Percentiles rank a stretch among this genome's conserved stretches.
Evolutionary conservation across 2,797 vertebrate species (phyloP).

Genomic region (Gephyroberyx darwinii): DNA sequence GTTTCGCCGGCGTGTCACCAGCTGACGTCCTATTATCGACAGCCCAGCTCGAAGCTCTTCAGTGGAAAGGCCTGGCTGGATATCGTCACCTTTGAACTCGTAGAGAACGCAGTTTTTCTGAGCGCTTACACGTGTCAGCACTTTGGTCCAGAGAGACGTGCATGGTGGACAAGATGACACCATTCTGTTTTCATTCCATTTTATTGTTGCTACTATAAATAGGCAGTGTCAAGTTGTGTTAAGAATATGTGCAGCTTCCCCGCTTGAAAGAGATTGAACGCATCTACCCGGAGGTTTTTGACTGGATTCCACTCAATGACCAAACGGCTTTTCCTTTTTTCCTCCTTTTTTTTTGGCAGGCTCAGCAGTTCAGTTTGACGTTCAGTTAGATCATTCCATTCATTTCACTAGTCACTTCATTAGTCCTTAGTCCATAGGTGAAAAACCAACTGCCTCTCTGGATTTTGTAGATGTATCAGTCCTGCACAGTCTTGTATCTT

Average conservation of each 20-base stretch:
- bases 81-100: conserved; percentile 10
- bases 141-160: neutral
- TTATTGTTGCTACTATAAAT: neutral
- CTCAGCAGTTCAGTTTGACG: too few species aligned
- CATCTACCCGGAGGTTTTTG: neutral
- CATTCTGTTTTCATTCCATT: neutral
- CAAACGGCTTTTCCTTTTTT: neutral
- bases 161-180: neutral
- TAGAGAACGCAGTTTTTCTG: conserved; percentile 6
- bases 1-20: conserved; percentile 12
- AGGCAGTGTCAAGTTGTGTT: neutral
- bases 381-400: too few species aligned
- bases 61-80: neutral
- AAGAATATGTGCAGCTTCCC: neutral
- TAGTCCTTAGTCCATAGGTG: too few species aligned
- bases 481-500: too few species aligned
- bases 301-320: conserved; percentile 4
- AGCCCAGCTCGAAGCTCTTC: neutral
- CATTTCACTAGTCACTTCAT: too few species aligned
- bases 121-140: neutral
- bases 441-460: too few species aligned
- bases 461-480: too few species aligned
- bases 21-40: conserved; percentile 13
- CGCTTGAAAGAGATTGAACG: neutral
- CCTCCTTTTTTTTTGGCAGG: neutral